These are phyloP conservation scores for Phallusia fumigata DNA, from an alignment of 23 tunicate genomes.

Conservation along the genomic window DNA sequence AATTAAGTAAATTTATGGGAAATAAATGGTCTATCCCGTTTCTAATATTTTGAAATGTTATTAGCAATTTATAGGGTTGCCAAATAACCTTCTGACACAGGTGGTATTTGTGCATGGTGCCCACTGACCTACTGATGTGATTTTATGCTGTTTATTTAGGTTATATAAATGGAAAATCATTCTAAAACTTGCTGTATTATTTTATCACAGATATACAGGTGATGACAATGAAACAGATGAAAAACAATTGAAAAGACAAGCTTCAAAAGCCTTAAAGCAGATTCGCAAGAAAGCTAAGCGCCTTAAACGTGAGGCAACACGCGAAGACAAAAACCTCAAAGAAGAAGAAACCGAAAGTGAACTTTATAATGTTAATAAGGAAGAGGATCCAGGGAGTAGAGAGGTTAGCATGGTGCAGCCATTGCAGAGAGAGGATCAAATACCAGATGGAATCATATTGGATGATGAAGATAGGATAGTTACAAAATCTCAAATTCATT, in stretches of 20 bases:
- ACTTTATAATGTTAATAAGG: background rate
- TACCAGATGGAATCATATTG: slow-evolving; percentile 5
- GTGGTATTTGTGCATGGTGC: too few species aligned
- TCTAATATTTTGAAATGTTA: too few species aligned
- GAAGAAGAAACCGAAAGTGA: background rate
- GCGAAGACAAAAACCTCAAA: background rate
- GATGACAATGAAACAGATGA: background rate
- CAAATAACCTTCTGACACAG: too few species aligned
- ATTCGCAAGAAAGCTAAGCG: slow-evolving; percentile 1
- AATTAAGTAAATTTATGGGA: too few species aligned
- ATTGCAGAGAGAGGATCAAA: background rate
- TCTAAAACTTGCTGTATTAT: too few species aligned
- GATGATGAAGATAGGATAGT: background rate
- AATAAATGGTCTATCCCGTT: too few species aligned
- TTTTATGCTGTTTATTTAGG: too few species aligned
- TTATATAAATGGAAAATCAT: too few species aligned
- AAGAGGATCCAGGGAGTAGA: background rate
- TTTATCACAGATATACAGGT: slow-evolving; percentile 1
- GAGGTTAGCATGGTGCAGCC: background rate
- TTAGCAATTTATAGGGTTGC: too few species aligned
- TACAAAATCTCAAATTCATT: background rate
- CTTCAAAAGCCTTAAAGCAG: background rate
- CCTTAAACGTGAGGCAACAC: background rate
- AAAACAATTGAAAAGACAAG: slow-evolving; percentile 1
- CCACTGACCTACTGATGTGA: too few species aligned